Base-by-base conservation (phyloP, 2,113 vertebrate genomes). In the Syngnathoides biaculeatus region DNA sequence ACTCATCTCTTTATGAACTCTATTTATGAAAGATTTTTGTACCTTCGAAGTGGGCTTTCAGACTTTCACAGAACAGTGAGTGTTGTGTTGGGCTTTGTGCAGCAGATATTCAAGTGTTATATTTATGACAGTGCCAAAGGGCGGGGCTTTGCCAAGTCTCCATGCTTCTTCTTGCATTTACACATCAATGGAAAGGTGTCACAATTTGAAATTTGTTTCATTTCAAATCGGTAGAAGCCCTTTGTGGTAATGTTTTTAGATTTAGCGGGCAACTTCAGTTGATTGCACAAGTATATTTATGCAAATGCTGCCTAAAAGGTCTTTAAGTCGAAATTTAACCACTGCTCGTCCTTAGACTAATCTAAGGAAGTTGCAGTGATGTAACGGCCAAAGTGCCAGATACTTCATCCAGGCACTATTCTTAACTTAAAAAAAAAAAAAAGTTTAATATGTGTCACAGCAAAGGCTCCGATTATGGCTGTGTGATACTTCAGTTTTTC, bases 111-210 rank as follows among this genome's bases (percentile, higher is more conserved):
- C 76, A 78, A 69, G 66, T 66, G 67, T 79, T 84, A 81, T 87
- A 86, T 85, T 88, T 88, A 86, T 87, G 82, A 90, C 81, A 74
- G 92, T 90, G 91, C 88, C 85, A 89, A 90, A 89, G 87, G 86
- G 78, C 61, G 83, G 84, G 71, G 72, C 82, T 83, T 82, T 74
- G 72, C 66, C 65, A 48, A 68, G 78, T 79, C 84, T 61, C 80
- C 70, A 62, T 63, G 64, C 77, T 79, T 77, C 56, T 79, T 72
- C 73, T 53, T 73, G 64, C 75, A 64, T 72, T 72, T 69, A 71
- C 74, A 70, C 77, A 55, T 74, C 71, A 67, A 20, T 67, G 69
- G 68, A 77, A 56, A 73, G 71, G 68, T 69, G 70, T 76, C 30
- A 42, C 52, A 19, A 64, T 72, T 69, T 52, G 17, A 50, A 15